Evolutionary conservation across 2,888 invertebrate genomes (phyloP).

Genomic region (Scrobipalpa atriplicella): DNA sequence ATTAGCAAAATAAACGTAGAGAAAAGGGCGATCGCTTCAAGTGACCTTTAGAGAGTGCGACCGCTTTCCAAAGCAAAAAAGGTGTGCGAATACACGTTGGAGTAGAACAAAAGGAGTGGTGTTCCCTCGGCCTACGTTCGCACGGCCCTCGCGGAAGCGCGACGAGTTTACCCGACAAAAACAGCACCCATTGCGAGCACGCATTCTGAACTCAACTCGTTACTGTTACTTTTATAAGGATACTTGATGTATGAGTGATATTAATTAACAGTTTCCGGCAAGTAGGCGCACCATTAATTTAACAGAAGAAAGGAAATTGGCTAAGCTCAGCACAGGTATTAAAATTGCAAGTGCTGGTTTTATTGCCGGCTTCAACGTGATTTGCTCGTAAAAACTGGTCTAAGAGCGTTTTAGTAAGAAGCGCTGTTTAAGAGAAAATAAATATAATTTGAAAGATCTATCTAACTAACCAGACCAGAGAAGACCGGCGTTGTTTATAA

Average conservation of each 20-base stretch:
- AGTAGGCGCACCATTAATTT: neutral
- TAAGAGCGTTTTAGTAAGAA: neutral
- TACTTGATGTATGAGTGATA: conserved; percentile 43
- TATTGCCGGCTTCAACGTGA: conserved; percentile 8
- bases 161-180: conserved; percentile 65
- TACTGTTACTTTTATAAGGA: conserved; percentile 8
- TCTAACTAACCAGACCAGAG: neutral
- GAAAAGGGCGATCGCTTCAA: conserved; percentile 10
- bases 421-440: neutral
- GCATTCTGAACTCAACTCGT: conserved; percentile 50
- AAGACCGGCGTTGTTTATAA: neutral
- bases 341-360: neutral
- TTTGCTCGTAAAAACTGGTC: conserved; percentile 9
- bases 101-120: conserved; percentile 70
- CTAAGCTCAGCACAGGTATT: neutral
- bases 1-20: neutral
- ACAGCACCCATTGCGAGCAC: conserved; percentile 56
- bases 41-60: conserved; percentile 24
- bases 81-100: conserved; percentile 40
- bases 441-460: neutral
- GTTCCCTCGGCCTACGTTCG: conserved; percentile 73
- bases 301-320: conserved; percentile 7
- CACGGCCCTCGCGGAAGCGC: conserved; percentile 73
- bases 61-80: conserved; percentile 27
- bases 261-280: conserved; percentile 14